Percentiles rank a stretch among this genome's conserved stretches.
Conservation (phyloP, 2,797 vertebrate genomes). For the Myiotriccus ornatus region DNA sequence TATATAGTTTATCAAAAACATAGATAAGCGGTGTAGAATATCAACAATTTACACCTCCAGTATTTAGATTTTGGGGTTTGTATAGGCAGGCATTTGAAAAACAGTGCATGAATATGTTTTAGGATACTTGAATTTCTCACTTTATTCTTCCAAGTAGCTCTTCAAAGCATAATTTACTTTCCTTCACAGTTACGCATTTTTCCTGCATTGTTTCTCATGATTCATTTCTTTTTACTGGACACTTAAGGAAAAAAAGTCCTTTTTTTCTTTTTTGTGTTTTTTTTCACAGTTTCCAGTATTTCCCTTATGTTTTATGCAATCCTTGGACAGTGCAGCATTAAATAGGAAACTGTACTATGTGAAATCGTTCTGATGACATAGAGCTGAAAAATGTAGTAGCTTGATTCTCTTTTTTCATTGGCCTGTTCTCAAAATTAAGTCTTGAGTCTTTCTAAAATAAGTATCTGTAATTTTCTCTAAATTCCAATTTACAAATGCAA, state of each 20-base stretch:
- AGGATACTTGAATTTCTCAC: not conserved
- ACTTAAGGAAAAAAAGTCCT: not conserved
- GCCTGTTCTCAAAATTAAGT: not conserved
- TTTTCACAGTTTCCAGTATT: not conserved
- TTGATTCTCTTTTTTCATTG: not conserved
- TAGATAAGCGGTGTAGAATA: not conserved
- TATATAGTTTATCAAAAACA: not conserved
- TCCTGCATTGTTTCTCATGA: not conserved
- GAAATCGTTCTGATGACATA: not conserved
- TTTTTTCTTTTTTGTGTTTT: not conserved
- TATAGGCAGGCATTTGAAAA: not conserved
- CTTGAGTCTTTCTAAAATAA: not conserved
- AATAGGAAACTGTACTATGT: not conserved
- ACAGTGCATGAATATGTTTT: not conserved
- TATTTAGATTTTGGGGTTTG: not conserved
- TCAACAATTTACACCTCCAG: not conserved
- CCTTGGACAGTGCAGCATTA: not conserved
- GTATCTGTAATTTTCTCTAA: not conserved
- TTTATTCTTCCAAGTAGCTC: not conserved
- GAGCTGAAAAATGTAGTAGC: not conserved
- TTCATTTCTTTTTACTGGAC: not conserved
- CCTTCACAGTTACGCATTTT: not conserved
- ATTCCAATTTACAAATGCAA: not conserved
- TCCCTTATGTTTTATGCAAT: not conserved
- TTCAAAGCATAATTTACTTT: not conserved